Percentiles rank a stretch among this genome's conserved stretches.
Conservation (phyloP, 2,797 vertebrate genomes). For the Coregonus ussuriensis region DNA sequence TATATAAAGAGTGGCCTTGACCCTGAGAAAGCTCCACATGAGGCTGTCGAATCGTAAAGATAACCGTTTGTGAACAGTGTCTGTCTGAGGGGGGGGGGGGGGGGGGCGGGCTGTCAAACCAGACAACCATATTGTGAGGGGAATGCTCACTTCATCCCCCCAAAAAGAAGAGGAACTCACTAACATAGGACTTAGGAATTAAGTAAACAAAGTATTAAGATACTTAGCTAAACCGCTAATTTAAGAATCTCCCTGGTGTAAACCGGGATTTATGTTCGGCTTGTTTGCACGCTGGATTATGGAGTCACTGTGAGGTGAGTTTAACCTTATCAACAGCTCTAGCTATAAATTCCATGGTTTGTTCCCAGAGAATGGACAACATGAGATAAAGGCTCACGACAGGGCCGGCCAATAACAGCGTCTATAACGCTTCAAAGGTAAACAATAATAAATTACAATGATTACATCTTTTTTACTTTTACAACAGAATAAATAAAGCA, state of each 20-base stretch:
- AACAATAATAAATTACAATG: too few species aligned
- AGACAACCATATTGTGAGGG: constrained; percentile 3
- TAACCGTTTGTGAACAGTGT: too few species aligned
- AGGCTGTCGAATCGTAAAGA: too few species aligned
- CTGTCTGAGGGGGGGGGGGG: too few species aligned
- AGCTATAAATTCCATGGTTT: constrained; percentile 58
- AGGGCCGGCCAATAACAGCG: too few species aligned
- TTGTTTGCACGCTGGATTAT: constrained; percentile 80
- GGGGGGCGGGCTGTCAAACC: background rate
- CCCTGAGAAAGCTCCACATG: too few species aligned
- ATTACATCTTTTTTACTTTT: too few species aligned
- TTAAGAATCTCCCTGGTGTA: constrained; percentile 83
- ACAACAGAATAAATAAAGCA: too few species aligned
- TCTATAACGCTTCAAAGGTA: too few species aligned
- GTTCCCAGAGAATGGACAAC: background rate
- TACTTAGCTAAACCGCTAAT: constrained; percentile 76
- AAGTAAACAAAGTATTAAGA: constrained; percentile 65
- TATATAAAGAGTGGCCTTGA: too few species aligned
- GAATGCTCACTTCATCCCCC: constrained; percentile 3
- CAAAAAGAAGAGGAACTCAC: constrained; percentile 43
- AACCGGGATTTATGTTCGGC: constrained; percentile 84
- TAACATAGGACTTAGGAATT: constrained; percentile 58
- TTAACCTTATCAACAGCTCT: constrained; percentile 77
- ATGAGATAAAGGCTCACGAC: too few species aligned
- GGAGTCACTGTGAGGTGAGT: constrained; percentile 83